A percentile compares a stretch with the other conserved stretches of the same genome.
phyloP scores from a whole-genome alignment of 2,797 vertebrate species.

The Cygnus olor region DNA sequence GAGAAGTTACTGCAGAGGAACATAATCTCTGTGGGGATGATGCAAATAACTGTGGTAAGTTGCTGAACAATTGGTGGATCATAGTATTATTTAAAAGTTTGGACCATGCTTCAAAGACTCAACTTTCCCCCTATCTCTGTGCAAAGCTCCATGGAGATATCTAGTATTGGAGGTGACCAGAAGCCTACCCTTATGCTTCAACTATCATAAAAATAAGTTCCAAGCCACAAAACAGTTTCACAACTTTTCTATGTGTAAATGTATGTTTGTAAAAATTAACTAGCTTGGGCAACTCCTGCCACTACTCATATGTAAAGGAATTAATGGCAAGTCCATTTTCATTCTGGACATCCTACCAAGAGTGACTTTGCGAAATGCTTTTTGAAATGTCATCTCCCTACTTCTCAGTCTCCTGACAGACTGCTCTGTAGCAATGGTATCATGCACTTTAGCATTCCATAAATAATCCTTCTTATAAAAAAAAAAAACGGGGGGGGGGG shows the following conservation, averaged over 20 bases:
- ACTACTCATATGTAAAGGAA: background rate
- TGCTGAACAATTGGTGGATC: background rate
- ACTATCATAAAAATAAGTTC: background rate
- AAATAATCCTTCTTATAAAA: background rate
- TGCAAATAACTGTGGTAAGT: background rate
- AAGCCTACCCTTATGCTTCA: background rate
- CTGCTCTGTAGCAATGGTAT: background rate
- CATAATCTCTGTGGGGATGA: fast-evolving
- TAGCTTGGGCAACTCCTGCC: background rate
- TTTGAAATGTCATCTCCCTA: background rate
- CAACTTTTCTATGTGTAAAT: background rate
- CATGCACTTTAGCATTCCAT: background rate
- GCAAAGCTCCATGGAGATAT: background rate
- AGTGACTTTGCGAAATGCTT: background rate
- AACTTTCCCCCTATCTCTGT: background rate
- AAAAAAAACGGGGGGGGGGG: too few species aligned
- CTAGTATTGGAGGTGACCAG: background rate
- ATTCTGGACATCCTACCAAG: background rate
- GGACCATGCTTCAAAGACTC: background rate
- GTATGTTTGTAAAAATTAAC: background rate
- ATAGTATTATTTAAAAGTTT: background rate
- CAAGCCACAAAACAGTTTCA: background rate
- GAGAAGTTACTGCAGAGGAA: background rate
- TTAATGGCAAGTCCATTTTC: background rate
- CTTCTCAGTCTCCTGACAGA: background rate